Evolutionary conservation across 2,113 vertebrate species (phyloP), one percentile per base, ranked within the genome.

Genomic region (Brienomyrus brachyistius): DNA sequence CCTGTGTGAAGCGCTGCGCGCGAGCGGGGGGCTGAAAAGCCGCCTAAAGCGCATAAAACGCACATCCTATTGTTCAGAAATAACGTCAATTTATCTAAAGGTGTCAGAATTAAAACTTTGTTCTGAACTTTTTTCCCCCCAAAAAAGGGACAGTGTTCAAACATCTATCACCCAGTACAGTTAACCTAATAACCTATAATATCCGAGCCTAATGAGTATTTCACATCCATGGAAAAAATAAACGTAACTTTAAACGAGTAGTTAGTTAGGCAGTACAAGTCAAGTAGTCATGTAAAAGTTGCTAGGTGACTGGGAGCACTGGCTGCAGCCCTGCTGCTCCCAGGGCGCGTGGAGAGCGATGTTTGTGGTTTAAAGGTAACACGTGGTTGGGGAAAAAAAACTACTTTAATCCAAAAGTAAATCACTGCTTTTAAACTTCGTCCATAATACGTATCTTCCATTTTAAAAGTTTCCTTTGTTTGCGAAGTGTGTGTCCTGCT

Each of bases 401-500:
- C 89, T 92, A 91, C 91, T 92, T 89, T 91, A 89, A 86, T 91
- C 92, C 90, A 92, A 86, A 86, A 94, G 90, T 66, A 95, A 95
- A 95, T 95, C 95, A 94, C 94, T 89, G 93, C 94, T 88, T 90
- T 90, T 90, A 92, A 94, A 94, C 91, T 92, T 66, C 19, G 47
- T 21, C 51, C 17, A 52, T 9, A n/a, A 59, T 80, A 23, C 27
- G 35, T 45, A 51, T 66, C 8, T 43, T 40, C 15, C 15, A 43
- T 7, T 80, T 59, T 52, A 48, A 87, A 89, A 89, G 83, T 88
- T 51, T 40, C 40, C 23, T 43, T 82, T 56, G 54, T 54, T 31
- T 52, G 89, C 45, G 47, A 23, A 11, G 50, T 51, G 45, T 47
- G 83, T 11, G 74, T 23, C 10, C 48, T 51, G 43, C 11, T 31